These are phyloP conservation scores for Cryptoprocta ferox DNA, from an alignment of 2,797 vertebrate species.

Conservation along the genomic window DNA sequence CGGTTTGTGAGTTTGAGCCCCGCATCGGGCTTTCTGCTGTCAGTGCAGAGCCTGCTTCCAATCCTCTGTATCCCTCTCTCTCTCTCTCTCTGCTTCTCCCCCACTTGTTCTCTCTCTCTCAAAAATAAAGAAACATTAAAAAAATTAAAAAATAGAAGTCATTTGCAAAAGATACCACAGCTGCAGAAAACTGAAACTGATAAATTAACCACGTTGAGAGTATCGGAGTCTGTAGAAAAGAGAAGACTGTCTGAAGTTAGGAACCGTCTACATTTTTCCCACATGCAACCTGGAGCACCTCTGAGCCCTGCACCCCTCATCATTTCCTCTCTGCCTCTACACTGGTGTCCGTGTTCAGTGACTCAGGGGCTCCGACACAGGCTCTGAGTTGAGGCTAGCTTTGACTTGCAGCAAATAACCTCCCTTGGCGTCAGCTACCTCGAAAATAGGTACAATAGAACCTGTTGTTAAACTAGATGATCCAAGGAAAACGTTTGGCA, in stretches of 20 bases:
- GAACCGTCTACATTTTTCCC: neutral
- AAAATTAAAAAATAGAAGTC: neutral
- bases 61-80: too few species aligned
- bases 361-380: neutral
- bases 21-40: too few species aligned
- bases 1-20: too few species aligned
- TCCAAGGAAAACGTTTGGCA: neutral
- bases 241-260: neutral
- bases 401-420: slow-evolving; percentile 53
- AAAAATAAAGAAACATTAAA: too few species aligned
- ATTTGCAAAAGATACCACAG: neutral
- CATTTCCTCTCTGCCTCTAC: neutral
- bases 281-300: neutral
- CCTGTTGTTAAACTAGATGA: neutral
- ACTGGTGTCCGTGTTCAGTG: neutral
- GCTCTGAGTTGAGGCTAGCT: neutral
- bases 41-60: too few species aligned
- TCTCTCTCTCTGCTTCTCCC: too few species aligned
- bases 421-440: neutral
- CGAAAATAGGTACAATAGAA: slow-evolving; percentile 5
- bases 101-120: too few species aligned
- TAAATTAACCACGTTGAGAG: neutral
- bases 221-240: neutral
- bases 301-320: neutral
- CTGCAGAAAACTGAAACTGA: slow-evolving; percentile 7